Conservation (phyloP, 2,113 vertebrate species). For the Tringa solitaria region DNA sequence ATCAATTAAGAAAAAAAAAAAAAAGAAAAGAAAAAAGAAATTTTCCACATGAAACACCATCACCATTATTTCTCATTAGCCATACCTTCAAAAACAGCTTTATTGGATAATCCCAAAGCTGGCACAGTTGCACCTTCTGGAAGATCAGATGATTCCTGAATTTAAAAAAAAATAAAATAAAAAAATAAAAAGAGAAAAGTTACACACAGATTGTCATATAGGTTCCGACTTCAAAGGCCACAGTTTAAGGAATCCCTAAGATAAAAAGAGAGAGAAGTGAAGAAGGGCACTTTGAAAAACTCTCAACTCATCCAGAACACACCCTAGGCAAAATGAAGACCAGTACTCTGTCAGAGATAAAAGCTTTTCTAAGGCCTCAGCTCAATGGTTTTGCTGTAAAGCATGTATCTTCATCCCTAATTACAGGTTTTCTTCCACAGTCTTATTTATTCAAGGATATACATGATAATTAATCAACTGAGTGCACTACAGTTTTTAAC, state of each 20-base stretch:
- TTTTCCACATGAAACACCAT: not conserved
- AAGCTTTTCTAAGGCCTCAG: not conserved
- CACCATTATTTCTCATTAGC: not conserved
- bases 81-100: constrained; percentile 94
- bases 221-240: not conserved
- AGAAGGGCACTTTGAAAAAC: not conserved
- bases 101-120: constrained; percentile 96
- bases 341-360: not conserved
- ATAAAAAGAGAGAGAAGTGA: not conserved
- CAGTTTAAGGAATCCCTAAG: not conserved
- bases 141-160: constrained; percentile 77
- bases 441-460: not conserved
- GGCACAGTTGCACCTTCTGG: constrained; percentile 96
- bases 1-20: not conserved
- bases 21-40: not conserved
- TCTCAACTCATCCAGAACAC: not conserved
- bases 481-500: not conserved
- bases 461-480: not conserved
- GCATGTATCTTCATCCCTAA: not conserved
- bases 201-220: not conserved
- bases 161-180: not conserved
- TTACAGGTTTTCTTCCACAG: not conserved
- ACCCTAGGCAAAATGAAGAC: not conserved
- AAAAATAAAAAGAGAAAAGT: not conserved
- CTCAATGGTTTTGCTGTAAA: not conserved